A percentile compares a stretch with the other conserved stretches of the same genome.
Evolutionary conservation across 2,113 vertebrate species (phyloP).

Genomic region (Apus apus): DNA sequence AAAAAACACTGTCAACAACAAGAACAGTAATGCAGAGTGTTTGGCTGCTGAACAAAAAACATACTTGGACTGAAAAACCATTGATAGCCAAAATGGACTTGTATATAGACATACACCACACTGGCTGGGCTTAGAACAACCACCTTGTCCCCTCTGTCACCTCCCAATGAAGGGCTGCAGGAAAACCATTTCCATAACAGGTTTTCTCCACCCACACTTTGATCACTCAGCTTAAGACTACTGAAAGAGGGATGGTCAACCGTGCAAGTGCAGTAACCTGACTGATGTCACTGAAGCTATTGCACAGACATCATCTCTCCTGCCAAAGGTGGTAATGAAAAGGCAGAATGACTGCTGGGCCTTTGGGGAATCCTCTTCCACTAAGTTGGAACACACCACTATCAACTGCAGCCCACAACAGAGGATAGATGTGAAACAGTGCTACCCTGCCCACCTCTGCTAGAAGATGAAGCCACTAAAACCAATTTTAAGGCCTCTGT

Average conservation of each 20-base stretch:
- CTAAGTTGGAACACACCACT: accelerated
- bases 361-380: background rate
- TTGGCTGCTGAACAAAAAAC: slow-evolving; percentile 22
- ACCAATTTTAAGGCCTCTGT: background rate
- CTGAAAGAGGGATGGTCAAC: background rate
- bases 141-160: background rate
- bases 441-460: background rate
- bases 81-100: background rate
- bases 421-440: background rate
- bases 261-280: background rate
- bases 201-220: background rate
- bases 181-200: background rate
- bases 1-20: slow-evolving; percentile 59
- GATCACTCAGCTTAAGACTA: background rate
- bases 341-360: background rate
- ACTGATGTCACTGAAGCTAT: background rate
- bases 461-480: background rate
- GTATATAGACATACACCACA: accelerated
- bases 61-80: background rate
- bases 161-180: background rate
- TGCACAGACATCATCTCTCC: background rate
- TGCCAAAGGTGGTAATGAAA: background rate
- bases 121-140: background rate
- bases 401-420: background rate
- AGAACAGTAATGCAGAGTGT: slow-evolving; percentile 40